Conservation (phyloP, 2,113 vertebrate species). For the Hippocampus mohnikei region DNA sequence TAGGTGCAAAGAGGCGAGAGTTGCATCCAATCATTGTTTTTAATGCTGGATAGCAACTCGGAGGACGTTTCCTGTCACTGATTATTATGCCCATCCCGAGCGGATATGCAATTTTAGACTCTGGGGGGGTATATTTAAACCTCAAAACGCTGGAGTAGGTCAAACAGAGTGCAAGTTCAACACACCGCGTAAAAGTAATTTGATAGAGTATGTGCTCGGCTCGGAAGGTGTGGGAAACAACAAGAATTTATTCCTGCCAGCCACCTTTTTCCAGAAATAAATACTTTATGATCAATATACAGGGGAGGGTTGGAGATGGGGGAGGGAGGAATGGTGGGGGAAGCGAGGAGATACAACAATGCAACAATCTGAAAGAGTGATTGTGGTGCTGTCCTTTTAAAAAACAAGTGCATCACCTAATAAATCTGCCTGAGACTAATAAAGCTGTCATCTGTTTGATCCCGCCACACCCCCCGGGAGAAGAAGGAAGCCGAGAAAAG, state of each 20-base stretch:
- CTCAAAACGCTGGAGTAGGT: conserved; percentile 25
- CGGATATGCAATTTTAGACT: conserved; percentile 12
- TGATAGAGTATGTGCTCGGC: conserved; percentile 39
- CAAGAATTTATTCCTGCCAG: conserved; percentile 44
- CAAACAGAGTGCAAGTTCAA: conserved; percentile 33
- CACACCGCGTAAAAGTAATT: conserved; percentile 21
- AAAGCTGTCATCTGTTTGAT: conserved; percentile 60
- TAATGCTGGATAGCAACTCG: too few species aligned
- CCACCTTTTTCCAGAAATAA: conserved; percentile 14
- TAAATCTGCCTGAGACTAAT: conserved; percentile 62
- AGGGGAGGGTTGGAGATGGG: conserved; percentile 1
- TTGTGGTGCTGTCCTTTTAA: conserved; percentile 53
- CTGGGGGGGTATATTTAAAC: conserved; percentile 18
- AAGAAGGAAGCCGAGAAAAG: conserved; percentile 32
- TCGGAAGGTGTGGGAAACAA: conserved; percentile 36
- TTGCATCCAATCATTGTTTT: too few species aligned
- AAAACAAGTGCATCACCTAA: conserved; percentile 51
- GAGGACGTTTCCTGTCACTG: too few species aligned
- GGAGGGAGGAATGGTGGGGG: neutral
- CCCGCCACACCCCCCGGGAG: conserved; percentile 9
- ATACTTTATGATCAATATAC: conserved; percentile 1
- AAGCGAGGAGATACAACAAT: conserved; percentile 22
- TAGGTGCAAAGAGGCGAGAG: too few species aligned
- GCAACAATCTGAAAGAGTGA: conserved; percentile 51
- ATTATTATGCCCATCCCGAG: neutral